Conservation (phyloP, 2,113 vertebrate species). For the Lepidothrix coronata region DNA sequence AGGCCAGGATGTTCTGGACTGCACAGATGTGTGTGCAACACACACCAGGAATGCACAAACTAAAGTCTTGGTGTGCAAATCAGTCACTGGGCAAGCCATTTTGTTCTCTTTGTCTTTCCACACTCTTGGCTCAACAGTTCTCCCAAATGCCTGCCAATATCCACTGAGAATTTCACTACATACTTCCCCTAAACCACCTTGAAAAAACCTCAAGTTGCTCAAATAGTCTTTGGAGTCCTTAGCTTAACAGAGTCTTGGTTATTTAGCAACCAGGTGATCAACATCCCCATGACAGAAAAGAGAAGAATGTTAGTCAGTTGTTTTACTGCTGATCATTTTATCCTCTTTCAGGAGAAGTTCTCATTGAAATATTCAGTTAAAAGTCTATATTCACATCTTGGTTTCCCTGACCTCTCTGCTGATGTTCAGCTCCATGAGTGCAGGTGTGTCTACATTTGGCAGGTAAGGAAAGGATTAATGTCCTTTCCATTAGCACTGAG, state of each 20-base stretch:
- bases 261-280: background rate
- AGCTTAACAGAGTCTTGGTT: background rate
- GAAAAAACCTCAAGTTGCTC: background rate
- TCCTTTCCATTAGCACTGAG: background rate
- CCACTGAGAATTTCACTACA: background rate
- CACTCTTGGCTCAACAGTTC: background rate
- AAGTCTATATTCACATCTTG: background rate
- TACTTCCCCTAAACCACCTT: background rate
- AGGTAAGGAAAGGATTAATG: background rate
- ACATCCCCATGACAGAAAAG: background rate
- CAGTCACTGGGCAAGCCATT: background rate
- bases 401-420: background rate
- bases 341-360: background rate
- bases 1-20: background rate
- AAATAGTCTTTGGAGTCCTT: background rate
- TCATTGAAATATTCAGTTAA: background rate
- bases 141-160: background rate
- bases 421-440: background rate
- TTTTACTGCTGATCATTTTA: background rate
- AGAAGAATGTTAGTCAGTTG: background rate
- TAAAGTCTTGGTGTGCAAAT: background rate
- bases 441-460: background rate
- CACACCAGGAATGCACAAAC: background rate
- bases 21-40: background rate
- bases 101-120: background rate